Evolutionary conservation across 2,888 invertebrate species (phyloP).

Genomic region (Cantharis rustica): DNA sequence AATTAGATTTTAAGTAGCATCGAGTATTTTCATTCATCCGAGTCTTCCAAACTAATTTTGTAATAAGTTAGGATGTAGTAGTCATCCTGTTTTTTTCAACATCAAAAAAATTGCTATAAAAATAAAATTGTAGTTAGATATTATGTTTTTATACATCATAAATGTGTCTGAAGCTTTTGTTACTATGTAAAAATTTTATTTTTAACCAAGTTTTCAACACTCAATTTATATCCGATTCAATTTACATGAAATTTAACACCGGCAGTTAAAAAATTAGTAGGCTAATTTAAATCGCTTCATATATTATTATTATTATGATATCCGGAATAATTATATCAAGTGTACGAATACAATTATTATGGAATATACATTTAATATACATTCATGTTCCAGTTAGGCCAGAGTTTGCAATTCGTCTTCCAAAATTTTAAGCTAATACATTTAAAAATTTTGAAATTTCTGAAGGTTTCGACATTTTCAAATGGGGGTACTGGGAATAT

Average conservation of each 20-base stretch:
- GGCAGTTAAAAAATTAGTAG: neutral
- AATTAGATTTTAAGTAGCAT: neutral
- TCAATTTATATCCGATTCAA: neutral
- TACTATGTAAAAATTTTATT: neutral
- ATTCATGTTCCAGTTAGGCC: too few relatives aligned
- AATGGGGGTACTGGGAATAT: too few relatives aligned
- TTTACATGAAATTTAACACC: neutral
- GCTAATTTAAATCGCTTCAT: neutral
- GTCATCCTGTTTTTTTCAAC: neutral
- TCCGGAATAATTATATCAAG: neutral
- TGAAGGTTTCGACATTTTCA: too few relatives aligned
- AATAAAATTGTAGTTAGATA: neutral
- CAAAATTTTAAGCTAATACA: too few relatives aligned
- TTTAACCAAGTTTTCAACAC: neutral
- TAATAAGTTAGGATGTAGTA: slow-evolving; percentile 2
- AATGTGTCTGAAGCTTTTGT: neutral
- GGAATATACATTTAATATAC: too few relatives aligned
- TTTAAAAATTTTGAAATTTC: too few relatives aligned
- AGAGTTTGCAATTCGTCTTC: too few relatives aligned
- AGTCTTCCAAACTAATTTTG: neutral
- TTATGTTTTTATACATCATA: neutral
- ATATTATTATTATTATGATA: neutral
- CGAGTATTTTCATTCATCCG: neutral
- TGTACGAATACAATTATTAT: too few relatives aligned
- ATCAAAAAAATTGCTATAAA: neutral